Evolutionary conservation across 2,797 vertebrate species (phyloP).

Genomic region (Galagoides demidoff): DNA sequence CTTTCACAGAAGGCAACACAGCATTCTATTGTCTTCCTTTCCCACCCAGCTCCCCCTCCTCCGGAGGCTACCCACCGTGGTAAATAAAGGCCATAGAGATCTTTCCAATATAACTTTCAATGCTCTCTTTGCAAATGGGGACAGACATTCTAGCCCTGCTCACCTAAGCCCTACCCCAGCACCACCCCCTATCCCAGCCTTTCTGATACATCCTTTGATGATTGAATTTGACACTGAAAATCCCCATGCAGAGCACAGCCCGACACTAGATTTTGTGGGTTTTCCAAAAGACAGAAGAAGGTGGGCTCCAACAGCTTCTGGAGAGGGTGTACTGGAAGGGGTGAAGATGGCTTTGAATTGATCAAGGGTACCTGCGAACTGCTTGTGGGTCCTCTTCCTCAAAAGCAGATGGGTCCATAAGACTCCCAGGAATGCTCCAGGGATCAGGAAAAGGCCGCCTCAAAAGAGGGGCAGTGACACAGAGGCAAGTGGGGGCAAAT

Average conservation of each 20-base stretch:
- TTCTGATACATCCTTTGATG: not conserved
- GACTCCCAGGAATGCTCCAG: not conserved
- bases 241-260: not conserved
- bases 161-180: not conserved
- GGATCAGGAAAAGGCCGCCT: not conserved
- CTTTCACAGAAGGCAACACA: slow-evolving; percentile 80
- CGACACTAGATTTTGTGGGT: not conserved
- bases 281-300: not conserved
- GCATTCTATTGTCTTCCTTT: slow-evolving; percentile 78
- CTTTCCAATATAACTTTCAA: slow-evolving; percentile 50
- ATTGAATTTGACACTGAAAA: not conserved
- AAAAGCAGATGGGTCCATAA: not conserved
- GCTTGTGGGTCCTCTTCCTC: not conserved
- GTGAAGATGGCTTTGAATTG: not conserved
- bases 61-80: slow-evolving; percentile 50
- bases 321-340: not conserved
- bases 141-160: slow-evolving; percentile 42
- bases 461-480: not conserved
- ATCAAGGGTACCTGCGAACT: not conserved
- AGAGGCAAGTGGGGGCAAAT: not conserved
- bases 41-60: not conserved
- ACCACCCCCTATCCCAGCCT: not conserved
- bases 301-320: not conserved
- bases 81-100: slow-evolving; percentile 69
- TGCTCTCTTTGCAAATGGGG: not conserved